Evolutionary conservation across 2,113 vertebrate species (phyloP).

Genomic region (Papio anubis): DNA sequence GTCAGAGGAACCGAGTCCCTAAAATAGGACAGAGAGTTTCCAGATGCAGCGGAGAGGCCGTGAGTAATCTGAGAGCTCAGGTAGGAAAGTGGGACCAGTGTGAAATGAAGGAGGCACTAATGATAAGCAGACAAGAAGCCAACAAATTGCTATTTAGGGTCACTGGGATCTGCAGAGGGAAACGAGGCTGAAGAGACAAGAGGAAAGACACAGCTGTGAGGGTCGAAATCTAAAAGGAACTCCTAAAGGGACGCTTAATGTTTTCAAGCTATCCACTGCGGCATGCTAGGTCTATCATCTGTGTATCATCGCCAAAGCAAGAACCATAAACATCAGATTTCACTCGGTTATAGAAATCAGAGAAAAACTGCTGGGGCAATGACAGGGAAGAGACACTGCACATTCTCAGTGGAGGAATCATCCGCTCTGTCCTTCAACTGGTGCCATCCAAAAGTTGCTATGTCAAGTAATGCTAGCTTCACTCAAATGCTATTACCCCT

Average conservation of each 20-base stretch:
- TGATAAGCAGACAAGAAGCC: not conserved
- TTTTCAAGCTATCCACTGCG: not conserved
- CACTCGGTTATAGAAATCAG: not conserved
- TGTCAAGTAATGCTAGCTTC: not conserved
- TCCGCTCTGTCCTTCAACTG: not conserved
- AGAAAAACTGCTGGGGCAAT: not conserved
- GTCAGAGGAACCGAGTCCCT: not conserved
- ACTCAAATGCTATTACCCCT: not conserved
- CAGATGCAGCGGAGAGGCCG: accelerated
- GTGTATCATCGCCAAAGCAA: not conserved
- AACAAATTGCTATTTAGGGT: not conserved
- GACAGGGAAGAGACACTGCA: not conserved
- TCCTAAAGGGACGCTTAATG: not conserved
- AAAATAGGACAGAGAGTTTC: not conserved
- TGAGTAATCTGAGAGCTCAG: not conserved
- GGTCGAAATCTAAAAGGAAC: not conserved
- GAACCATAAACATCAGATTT: not conserved
- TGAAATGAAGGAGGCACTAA: not conserved
- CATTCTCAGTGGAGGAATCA: not conserved
- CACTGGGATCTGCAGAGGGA: not conserved
- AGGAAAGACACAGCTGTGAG: not conserved
- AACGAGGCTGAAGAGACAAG: not conserved
- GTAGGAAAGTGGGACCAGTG: not conserved
- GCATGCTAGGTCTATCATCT: not conserved
- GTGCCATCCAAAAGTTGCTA: not conserved